A percentile compares a stretch with the other conserved stretches of the same genome.
phyloP scores from a whole-genome alignment of 2,797 vertebrate genomes.

The Luscinia megarhynchos region DNA sequence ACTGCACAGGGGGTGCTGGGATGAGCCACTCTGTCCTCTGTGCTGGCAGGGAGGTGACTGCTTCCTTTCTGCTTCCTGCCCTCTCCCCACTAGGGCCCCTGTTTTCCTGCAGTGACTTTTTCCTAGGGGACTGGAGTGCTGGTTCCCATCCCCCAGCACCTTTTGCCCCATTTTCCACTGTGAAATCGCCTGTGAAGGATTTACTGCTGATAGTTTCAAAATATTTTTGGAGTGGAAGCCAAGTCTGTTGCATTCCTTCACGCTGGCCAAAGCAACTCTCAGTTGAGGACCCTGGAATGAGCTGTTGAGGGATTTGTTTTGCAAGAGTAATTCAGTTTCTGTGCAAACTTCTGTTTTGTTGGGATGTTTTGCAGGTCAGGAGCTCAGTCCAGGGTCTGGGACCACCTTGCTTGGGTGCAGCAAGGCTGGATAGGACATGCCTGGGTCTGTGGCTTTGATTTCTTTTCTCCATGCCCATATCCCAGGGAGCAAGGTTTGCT shows the following conservation, averaged over 20 bases:
- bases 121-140: neutral
- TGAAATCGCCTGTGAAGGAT: neutral
- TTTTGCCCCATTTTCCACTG: conserved; percentile 16
- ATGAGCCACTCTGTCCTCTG: accelerated
- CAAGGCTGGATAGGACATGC: accelerated
- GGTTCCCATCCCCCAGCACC: neutral
- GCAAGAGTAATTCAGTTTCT: neutral
- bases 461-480: accelerated
- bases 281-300: neutral
- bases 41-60: neutral
- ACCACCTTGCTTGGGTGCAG: neutral
- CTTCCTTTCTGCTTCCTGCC: neutral
- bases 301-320: neutral
- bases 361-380: neutral
- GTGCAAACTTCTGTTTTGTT: neutral
- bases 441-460: neutral
- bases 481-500: neutral
- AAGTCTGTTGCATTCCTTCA: conserved; percentile 22
- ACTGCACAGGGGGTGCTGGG: neutral
- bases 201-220: conserved; percentile 38
- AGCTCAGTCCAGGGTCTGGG: neutral
- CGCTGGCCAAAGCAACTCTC: neutral
- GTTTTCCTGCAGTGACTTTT: neutral
- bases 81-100: neutral
- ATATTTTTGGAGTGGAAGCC: neutral